phyloP scores from a whole-genome alignment of 2,113 vertebrate species.

The Myrmophylax atrothorax region DNA sequence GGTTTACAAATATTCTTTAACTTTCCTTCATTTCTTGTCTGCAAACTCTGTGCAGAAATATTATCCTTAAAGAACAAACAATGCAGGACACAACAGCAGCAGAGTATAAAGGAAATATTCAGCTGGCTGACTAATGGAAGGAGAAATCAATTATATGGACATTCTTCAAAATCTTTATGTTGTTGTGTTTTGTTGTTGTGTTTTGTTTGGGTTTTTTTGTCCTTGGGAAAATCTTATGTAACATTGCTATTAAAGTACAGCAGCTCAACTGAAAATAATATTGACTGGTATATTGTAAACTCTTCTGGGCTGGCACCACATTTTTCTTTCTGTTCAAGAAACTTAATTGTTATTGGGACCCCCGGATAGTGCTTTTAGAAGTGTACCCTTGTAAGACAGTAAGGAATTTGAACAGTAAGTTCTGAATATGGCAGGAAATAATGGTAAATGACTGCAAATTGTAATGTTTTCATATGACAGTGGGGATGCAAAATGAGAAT shows the following conservation, averaged over 20 bases:
- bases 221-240: not conserved
- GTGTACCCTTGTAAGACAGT: not conserved
- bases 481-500: not conserved
- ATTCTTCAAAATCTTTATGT: not conserved
- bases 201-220: not conserved
- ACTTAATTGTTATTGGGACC: not conserved
- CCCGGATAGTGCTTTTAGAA: not conserved
- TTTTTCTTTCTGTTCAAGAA: not conserved
- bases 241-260: not conserved
- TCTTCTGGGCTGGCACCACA: not conserved
- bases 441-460: not conserved
- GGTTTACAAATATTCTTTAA: not conserved
- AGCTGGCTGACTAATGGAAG: constrained; percentile 23
- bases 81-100: not conserved
- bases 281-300: not conserved
- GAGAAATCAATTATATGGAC: constrained; percentile 48
- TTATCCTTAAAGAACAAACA: not conserved
- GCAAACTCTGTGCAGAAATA: not conserved
- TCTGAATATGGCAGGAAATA: not conserved
- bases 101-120: constrained; percentile 37
- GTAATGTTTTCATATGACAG: not conserved
- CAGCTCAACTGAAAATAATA: not conserved
- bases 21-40: not conserved
- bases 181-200: not conserved
- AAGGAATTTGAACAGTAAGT: not conserved